These are phyloP conservation scores for Gymnocypris eckloni DNA, from an alignment of 2,797 vertebrate genomes.

Conservation along the genomic window DNA sequence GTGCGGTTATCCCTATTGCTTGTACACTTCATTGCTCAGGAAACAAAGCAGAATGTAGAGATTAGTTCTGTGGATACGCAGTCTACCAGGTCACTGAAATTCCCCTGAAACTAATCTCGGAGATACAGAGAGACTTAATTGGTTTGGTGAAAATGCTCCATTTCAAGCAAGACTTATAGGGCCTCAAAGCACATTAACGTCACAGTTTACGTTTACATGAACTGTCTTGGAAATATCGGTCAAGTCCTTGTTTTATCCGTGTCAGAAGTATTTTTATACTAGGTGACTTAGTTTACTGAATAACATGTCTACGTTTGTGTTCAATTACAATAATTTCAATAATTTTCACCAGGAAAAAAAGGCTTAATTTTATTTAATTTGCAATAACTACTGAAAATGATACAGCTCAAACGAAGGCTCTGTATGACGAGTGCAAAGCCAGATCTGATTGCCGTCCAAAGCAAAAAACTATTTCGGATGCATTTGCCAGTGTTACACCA, in stretches of 20 bases:
- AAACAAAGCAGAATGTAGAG: not conserved
- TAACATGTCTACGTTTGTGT: not conserved
- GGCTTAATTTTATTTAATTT: not conserved
- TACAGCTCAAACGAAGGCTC: not conserved
- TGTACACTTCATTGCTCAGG: too few relatives aligned
- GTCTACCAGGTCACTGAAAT: not conserved
- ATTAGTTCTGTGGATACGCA: not conserved
- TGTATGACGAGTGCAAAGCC: too few relatives aligned
- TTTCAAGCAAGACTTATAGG: not conserved
- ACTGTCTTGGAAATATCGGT: not conserved
- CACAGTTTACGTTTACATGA: not conserved
- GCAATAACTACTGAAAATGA: not conserved
- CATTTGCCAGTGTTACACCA: too few relatives aligned
- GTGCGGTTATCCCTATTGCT: too few relatives aligned
- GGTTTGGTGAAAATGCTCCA: conserved; percentile 17
- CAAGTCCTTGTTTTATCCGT: not conserved
- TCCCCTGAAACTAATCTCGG: not conserved
- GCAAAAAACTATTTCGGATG: too few relatives aligned
- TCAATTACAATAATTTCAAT: not conserved
- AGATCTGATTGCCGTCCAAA: not conserved
- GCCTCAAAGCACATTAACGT: not conserved
- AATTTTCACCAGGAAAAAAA: not conserved
- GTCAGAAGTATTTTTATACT: not conserved
- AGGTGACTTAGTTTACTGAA: not conserved
- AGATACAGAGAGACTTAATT: not conserved